Conservation (phyloP, 2,797 vertebrate genomes). For the Neosilurus hyrtlii region DNA sequence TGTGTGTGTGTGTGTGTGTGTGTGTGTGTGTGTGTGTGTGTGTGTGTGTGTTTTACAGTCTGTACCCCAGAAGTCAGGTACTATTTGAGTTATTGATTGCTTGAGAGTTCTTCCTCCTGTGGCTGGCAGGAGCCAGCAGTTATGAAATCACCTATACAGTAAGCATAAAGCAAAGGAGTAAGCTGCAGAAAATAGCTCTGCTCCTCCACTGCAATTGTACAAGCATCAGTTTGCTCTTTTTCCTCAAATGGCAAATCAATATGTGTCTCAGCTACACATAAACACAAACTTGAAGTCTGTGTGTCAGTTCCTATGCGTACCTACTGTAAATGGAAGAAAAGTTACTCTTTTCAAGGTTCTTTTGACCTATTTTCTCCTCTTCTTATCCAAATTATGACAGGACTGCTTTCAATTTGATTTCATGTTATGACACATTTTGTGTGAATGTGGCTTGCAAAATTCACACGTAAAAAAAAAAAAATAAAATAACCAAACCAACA, state of each 20-base stretch:
- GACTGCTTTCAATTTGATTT: too few relatives aligned
- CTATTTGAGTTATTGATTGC: slow-evolving; percentile 46
- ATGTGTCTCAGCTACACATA: slow-evolving; percentile 63
- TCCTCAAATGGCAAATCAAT: slow-evolving; percentile 71
- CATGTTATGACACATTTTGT: not conserved
- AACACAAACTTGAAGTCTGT: slow-evolving; percentile 58
- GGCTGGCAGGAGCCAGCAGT: slow-evolving; percentile 30
- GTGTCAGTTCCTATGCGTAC: slow-evolving; percentile 27
- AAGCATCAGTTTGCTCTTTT: slow-evolving; percentile 63
- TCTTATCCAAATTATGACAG: not conserved
- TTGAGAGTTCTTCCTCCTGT: slow-evolving; percentile 35
- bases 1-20: slow-evolving; percentile 13
- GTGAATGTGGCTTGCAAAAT: not conserved
- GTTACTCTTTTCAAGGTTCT: slow-evolving; percentile 15
- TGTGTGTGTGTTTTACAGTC: slow-evolving; percentile 4
- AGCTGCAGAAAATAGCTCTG: slow-evolving; percentile 59
- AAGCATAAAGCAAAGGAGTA: slow-evolving; percentile 63
- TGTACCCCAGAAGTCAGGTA: slow-evolving; percentile 31
- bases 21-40: slow-evolving; percentile 4
- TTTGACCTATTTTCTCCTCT: not conserved
- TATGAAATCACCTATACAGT: slow-evolving; percentile 47
- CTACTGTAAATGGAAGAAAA: slow-evolving; percentile 3
- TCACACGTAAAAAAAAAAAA: not conserved
- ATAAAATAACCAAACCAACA: not conserved
- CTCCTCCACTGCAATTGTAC: slow-evolving; percentile 58